phyloP scores from a whole-genome alignment of 2,888 invertebrate species.

The Buathra laborator region DNA sequence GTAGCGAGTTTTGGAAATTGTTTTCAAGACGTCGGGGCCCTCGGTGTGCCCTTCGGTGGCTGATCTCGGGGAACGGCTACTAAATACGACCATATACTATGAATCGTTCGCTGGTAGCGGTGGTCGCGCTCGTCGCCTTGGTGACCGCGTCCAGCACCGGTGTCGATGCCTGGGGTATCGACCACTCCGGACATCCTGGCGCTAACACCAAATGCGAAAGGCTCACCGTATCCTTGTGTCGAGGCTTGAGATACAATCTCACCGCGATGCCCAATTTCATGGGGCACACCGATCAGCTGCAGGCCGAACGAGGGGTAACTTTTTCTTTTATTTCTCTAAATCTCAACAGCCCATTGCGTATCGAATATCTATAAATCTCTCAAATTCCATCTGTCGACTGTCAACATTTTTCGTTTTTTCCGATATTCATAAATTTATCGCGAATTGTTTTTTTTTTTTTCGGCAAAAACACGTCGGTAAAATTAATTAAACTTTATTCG shows the following conservation, averaged over 20 bases:
- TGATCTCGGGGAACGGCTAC: background rate
- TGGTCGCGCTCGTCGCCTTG: conserved; percentile 70
- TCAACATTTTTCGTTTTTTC: too few relatives aligned
- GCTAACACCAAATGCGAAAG: conserved; percentile 89
- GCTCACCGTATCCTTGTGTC: conserved; percentile 92
- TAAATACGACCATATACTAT: conserved; percentile 51
- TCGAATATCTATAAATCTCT: background rate
- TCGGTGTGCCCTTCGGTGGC: background rate
- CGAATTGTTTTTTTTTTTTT: background rate
- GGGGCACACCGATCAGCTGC: conserved; percentile 92
- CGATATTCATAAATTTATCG: too few relatives aligned
- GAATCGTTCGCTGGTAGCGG: conserved; percentile 81
- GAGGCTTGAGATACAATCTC: conserved; percentile 94
- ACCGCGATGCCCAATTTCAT: conserved; percentile 95
- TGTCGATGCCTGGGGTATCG: conserved; percentile 82
- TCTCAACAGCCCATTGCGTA: background rate
- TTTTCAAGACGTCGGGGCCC: background rate
- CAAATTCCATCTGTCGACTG: too few relatives aligned
- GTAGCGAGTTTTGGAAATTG: background rate
- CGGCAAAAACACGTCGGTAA: conserved; percentile 35
- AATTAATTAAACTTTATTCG: conserved; percentile 57
- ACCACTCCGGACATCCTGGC: conserved; percentile 85
- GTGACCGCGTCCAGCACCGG: conserved; percentile 65
- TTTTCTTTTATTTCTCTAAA: conserved; percentile 26
- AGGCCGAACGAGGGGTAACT: conserved; percentile 92